These are phyloP conservation scores for Delphinus delphis DNA, from an alignment of 2,113 vertebrate species.

Conservation along the genomic window DNA sequence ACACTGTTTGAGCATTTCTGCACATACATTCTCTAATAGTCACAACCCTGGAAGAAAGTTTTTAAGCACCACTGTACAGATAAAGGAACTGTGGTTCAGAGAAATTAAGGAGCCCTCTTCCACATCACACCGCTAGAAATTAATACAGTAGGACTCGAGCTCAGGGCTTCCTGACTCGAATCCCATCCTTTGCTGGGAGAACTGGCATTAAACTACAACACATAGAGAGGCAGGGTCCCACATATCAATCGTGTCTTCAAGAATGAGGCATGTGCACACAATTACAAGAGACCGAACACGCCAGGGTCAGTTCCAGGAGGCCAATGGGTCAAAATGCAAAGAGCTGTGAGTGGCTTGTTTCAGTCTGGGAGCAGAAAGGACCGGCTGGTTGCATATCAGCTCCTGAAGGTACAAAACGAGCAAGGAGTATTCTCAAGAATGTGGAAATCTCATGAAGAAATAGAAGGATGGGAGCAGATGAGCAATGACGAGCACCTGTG, in stretches of 20 bases:
- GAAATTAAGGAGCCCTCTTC: background rate
- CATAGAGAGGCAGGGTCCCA: accelerated
- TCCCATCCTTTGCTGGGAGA: background rate
- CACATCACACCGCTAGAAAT: background rate
- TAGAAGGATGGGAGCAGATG: accelerated
- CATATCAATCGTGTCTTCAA: background rate
- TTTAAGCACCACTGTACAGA: background rate
- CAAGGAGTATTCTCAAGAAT: background rate
- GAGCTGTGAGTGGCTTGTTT: background rate
- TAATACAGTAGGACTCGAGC: background rate
- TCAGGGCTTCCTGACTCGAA: background rate
- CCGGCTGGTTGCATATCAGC: background rate
- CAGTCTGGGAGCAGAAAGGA: background rate
- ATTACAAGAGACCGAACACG: background rate
- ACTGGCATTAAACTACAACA: background rate
- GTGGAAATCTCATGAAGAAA: accelerated
- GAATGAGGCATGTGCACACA: background rate
- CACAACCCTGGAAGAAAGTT: background rate
- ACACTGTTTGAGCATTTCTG: background rate
- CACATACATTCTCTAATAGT: background rate
- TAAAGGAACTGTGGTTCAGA: background rate
- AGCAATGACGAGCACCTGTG: background rate
- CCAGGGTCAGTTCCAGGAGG: background rate
- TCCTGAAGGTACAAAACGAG: background rate
- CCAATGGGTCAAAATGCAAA: accelerated